These are phyloP conservation scores for Ricordea florida DNA, from an alignment of 92 coral and sea anemone genomes.

Conservation along the genomic window DNA sequence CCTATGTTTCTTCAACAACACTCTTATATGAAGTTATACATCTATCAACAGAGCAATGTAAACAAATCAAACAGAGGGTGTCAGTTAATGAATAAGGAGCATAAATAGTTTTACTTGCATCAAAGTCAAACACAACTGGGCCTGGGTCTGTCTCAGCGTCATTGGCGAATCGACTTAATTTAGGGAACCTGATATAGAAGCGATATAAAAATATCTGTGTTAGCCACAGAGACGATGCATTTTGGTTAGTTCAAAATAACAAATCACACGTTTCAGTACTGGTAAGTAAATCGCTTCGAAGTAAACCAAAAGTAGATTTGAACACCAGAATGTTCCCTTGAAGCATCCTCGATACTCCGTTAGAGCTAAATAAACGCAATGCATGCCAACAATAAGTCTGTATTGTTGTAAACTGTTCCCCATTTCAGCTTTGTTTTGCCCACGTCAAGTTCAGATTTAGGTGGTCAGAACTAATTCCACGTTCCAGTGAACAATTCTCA, in stretches of 20 bases:
- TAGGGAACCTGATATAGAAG: conserved; percentile 20
- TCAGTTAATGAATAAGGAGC: not conserved
- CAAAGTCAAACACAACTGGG: not conserved
- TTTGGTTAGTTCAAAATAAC: conserved; percentile 7
- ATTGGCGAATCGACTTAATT: conserved; percentile 27
- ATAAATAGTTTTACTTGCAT: not conserved
- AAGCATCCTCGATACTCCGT: conserved; percentile 37
- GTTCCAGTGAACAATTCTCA: conserved; percentile 6
- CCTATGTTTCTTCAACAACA: no score
- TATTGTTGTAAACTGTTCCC: conserved; percentile 23
- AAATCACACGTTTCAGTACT: conserved; percentile 38
- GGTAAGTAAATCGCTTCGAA: conserved; percentile 36
- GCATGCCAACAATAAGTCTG: conserved; percentile 12
- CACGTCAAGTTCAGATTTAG: not conserved
- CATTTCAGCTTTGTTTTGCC: conserved; percentile 19
- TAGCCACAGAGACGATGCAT: conserved; percentile 27
- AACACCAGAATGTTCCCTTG: conserved; percentile 35
- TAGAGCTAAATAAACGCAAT: not conserved
- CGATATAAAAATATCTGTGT: conserved; percentile 29
- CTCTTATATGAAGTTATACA: no score
- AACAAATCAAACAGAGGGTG: no score
- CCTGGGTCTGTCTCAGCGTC: conserved; percentile 6
- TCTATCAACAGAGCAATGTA: no score
- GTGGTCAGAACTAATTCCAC: conserved; percentile 9
- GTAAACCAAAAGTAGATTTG: conserved; percentile 26